Base-by-base conservation (phyloP, 1,140 invertebrate genomes). In the Meteorus sp. region DNA sequence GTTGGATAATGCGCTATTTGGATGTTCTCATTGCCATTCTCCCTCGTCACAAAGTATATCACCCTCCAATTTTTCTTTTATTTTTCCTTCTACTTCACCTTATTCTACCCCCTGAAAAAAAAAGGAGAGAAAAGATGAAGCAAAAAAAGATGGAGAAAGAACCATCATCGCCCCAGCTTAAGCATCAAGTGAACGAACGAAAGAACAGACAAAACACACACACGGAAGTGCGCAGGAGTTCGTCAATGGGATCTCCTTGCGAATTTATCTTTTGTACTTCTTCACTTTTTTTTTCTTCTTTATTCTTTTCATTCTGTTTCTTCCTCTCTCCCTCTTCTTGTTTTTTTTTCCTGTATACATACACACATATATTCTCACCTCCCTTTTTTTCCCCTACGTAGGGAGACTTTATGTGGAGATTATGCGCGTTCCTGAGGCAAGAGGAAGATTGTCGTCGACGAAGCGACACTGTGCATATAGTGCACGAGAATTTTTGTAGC, bases 1-100 rank as follows among this genome's bases (percentile, higher is more conserved):
- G 59, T 43, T 62, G 35, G 61, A n/a, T 61, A 65, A 68, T 54
- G 61, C 60, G 58, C 61, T 61, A 65, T 71, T 68, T 70, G 61
- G 70, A 70, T 63, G 53, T 65, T 50, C 48, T 63, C 52, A 61
- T 48, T 23, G 20, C 37, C n/a, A n/a, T n/a, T n/a, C n/a, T n/a
- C n/a, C n/a, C n/a, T n/a, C n/a, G n/a, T n/a, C n/a, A n/a, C n/a
- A n/a, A n/a, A n/a, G n/a, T n/a, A n/a, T n/a, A n/a, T n/a, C n/a
- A n/a, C n/a, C 44, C 56, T 51, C 37, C 31, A 44, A 59, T 53
- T 52, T 44, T 59, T 52, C 35, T 37, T 57, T 33, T 37, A 29
- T 31, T 31, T 9, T 31, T 5, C 29, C 29, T n/a, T 3, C 9
- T 35, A 2, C 11, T 35, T 35, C 13, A 3, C 13, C 13, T 35